These are phyloP conservation scores for Candoia aspera DNA, from an alignment of 2,113 vertebrate species.

Conservation along the genomic window DNA sequence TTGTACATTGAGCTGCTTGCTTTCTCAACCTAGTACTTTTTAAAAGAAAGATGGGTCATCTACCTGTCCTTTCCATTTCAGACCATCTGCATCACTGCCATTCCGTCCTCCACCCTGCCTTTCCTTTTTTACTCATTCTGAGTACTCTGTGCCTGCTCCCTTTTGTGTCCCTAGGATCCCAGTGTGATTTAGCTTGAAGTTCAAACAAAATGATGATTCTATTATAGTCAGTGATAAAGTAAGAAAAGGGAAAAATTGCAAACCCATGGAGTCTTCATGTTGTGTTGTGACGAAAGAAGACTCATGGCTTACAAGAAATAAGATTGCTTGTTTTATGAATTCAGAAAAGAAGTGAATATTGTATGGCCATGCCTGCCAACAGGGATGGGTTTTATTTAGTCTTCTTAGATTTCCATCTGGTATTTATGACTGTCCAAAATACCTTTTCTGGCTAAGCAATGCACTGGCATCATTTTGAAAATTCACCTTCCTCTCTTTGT, in stretches of 20 bases:
- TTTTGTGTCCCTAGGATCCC: background rate
- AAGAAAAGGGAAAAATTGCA: background rate
- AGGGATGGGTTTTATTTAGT: slow-evolving; percentile 1
- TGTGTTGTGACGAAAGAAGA: background rate
- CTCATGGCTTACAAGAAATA: slow-evolving; percentile 7
- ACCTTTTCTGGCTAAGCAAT: background rate
- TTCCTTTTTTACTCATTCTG: background rate
- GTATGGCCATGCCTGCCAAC: background rate
- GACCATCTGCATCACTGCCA: background rate
- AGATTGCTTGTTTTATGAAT: background rate
- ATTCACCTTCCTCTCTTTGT: background rate
- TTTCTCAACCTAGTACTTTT: background rate
- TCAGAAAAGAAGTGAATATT: background rate
- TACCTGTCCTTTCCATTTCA: slow-evolving; percentile 23
- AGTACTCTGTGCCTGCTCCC: background rate
- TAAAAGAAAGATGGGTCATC: background rate
- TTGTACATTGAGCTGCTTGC: background rate
- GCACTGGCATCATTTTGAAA: background rate
- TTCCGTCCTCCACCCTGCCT: background rate
- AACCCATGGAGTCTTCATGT: background rate
- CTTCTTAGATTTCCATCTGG: background rate
- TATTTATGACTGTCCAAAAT: slow-evolving; percentile 27
- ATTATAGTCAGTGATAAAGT: slow-evolving; percentile 20
- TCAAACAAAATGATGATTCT: slow-evolving; percentile 18
- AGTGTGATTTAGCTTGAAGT: background rate